Evolutionary conservation across 1,140 invertebrate genomes (phyloP).

Genomic region (Uloborus diversus): DNA sequence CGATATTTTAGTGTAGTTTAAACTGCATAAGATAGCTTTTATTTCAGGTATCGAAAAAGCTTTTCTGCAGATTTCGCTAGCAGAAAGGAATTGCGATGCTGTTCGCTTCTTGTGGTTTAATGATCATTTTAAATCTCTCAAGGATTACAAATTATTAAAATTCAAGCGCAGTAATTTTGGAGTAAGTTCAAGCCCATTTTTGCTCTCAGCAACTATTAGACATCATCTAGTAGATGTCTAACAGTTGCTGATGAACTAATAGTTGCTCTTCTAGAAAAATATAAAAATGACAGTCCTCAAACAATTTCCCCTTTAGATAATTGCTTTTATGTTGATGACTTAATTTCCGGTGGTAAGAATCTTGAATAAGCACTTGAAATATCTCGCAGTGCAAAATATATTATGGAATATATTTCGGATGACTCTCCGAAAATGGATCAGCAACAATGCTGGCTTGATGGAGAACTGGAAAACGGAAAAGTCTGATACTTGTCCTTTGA

Average conservation of each 20-base stretch:
- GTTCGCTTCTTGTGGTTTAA: not conserved
- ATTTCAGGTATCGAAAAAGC: slow-evolving; percentile 47
- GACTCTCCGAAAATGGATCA: not conserved
- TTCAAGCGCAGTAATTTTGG: not conserved
- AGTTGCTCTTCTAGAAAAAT: no score
- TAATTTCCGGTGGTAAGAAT: not conserved
- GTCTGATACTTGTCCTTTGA: not conserved
- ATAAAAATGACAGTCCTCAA: not conserved
- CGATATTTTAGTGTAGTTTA: slow-evolving; percentile 36
- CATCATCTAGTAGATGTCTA: no score
- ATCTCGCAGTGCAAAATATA: not conserved
- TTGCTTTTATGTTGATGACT: slow-evolving; percentile 4
- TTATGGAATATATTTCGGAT: not conserved
- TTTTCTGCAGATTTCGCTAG: slow-evolving; percentile 31
- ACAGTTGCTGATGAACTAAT: no score
- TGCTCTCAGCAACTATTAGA: not conserved
- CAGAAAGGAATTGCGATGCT: not conserved
- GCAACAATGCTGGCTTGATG: not conserved
- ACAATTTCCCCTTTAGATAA: not conserved
- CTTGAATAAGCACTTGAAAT: not conserved
- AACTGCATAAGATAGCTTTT: slow-evolving; percentile 12
- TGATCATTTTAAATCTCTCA: not conserved
- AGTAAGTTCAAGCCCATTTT: not conserved
- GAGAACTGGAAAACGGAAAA: not conserved
- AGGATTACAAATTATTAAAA: not conserved